Evolutionary conservation across 2,797 vertebrate species (phyloP).

Genomic region (Pterois miles): DNA sequence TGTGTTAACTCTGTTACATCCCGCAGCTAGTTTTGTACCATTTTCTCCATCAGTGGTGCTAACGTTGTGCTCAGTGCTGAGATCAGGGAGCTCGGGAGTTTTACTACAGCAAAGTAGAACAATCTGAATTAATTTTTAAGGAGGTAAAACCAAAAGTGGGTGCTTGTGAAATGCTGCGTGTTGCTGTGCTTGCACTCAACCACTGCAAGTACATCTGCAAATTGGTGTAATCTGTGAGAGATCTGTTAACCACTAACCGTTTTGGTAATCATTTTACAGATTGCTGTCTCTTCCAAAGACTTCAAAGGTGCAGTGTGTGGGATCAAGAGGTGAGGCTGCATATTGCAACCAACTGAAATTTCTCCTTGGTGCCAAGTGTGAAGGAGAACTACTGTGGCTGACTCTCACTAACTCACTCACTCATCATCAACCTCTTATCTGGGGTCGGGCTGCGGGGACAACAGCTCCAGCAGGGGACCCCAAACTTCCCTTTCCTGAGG

Average conservation of each 20-base stretch:
- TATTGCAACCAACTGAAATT: not conserved
- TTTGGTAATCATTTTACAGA: not conserved
- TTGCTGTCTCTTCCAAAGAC: not conserved
- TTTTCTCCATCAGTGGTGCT: not conserved
- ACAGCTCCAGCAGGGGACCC: no score
- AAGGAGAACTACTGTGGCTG: no score
- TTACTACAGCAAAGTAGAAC: not conserved
- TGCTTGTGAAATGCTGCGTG: not conserved
- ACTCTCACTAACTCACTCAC: no score
- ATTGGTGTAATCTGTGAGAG: not conserved
- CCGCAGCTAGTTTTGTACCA: not conserved
- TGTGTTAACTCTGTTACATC: not conserved
- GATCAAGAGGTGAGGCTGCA: not conserved
- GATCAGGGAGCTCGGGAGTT: not conserved
- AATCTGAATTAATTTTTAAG: not conserved
- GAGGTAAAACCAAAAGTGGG: not conserved
- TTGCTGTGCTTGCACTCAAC: not conserved
- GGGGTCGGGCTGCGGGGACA: no score
- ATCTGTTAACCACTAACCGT: not conserved
- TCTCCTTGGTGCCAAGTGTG: not conserved
- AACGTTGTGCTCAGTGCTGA: not conserved
- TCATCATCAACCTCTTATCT: no score
- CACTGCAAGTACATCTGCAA: not conserved
- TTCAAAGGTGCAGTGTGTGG: not conserved
- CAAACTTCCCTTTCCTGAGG: no score